Base-by-base conservation (phyloP, 2,113 vertebrate genomes). In the Symphodus melops region DNA sequence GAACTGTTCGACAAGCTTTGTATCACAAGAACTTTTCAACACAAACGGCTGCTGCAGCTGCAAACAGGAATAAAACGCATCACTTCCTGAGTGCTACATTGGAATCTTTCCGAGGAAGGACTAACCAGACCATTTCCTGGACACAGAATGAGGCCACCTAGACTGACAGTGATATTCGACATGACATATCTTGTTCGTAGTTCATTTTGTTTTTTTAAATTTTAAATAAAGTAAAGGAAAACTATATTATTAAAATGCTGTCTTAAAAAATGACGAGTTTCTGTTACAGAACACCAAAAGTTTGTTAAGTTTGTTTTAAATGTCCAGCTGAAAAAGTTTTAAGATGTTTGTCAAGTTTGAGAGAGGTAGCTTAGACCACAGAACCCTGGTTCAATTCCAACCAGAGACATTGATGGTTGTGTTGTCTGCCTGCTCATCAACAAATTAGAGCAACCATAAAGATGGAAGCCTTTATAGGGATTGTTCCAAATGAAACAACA, bases 401-500 rank as follows among this genome's bases (percentile, higher is more conserved):
- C 11, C 2, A 5, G 14, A 4, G 20, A 23, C 10, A 44, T 58
- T 49, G 16, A 55, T 37, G 17, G 17, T 23, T 8, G 2, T 56
- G 19, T 37, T 61, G 0, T 49, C 23, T 10, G 20, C 28, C 28
- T 25, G 48, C n/a, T 0, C 37, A 48, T 65, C 52, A 42, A 25
- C 5, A 9, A 37, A 61, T 52, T 5, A 19, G 14, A 28, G 19
- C 19, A 62, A 8, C 64, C 65, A 49, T 46, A 72, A 49, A 48
- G 52, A 70, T 61, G 59, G 25, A 62, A 52, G 71, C 56, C 60
- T 11, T 59, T 39, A 58, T n/a, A 54, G 36, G 23, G 58, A 87
- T 82, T 86, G 77, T 86, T 75, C 48, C 62, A 58, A 55, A 77
- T 61, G 51, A 72, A 51, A 79, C 51, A 83, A 85, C 86, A 87